Percentiles rank a stretch among this genome's conserved stretches.
phyloP scores from a whole-genome alignment of 2,888 invertebrate genomes.

The Lepas anatifera region DNA sequence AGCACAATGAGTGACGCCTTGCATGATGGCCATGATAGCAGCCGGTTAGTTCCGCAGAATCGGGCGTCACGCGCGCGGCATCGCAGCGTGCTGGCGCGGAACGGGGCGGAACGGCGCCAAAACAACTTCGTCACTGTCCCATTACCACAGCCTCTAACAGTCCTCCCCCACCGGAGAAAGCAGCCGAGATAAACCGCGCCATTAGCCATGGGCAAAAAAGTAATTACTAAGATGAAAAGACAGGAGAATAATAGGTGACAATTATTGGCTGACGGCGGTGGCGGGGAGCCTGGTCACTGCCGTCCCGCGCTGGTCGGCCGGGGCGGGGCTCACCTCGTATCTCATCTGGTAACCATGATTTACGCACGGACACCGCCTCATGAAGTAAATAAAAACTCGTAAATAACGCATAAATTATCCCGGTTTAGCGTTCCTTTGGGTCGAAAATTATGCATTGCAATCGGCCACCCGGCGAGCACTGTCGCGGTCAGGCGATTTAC shows the following conservation, averaged over 20 bases:
- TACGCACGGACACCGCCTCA: background rate
- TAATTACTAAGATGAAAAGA: conserved; percentile 10
- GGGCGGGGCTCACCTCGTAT: background rate
- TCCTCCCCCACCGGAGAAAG: conserved; percentile 27
- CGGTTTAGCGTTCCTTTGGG: conserved; percentile 10
- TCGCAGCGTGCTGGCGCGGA: conserved; percentile 42
- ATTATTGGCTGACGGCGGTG: background rate
- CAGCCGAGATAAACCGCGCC: background rate
- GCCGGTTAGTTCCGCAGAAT: no score
- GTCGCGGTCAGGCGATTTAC: background rate
- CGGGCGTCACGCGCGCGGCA: no score
- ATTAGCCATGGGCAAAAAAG: conserved; percentile 6
- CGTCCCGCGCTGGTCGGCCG: background rate
- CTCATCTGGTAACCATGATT: conserved; percentile 3
- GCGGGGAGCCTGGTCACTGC: no score
- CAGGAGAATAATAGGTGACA: conserved; percentile 1
- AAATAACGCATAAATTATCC: conserved; percentile 12
- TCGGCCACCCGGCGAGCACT: background rate
- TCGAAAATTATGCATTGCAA: conserved; percentile 5
- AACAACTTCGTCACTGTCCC: conserved; percentile 11
- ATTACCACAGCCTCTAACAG: conserved; percentile 32
- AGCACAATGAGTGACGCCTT: no score
- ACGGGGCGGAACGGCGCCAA: conserved; percentile 28
- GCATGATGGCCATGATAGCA: no score
- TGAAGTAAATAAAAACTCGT: conserved; percentile 10